phyloP scores from a whole-genome alignment of 2,888 invertebrate species.

The Idaea straminata region DNA sequence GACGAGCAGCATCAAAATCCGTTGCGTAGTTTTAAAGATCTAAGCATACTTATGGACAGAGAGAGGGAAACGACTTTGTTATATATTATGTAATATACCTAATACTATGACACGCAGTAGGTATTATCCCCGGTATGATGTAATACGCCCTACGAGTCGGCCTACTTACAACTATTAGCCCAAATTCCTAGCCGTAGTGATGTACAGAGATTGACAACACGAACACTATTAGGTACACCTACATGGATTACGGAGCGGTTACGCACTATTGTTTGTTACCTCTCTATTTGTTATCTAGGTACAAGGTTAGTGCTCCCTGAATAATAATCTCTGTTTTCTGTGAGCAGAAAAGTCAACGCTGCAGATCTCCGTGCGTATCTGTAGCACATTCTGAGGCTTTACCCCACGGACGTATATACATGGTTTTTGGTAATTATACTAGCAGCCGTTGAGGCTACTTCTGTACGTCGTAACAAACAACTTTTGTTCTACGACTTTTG shows the following conservation, averaged over 20 bases:
- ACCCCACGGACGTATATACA: too few relatives aligned
- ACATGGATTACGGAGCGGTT: background rate
- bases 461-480: too few relatives aligned
- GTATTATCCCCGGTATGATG: background rate
- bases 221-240: background rate
- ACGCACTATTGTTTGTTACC: background rate
- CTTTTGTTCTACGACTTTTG: too few relatives aligned
- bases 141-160: background rate
- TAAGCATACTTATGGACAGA: too few relatives aligned
- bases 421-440: too few relatives aligned
- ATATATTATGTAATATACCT: background rate
- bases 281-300: background rate
- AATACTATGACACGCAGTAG: background rate
- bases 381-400: too few relatives aligned
- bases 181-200: constrained; percentile 2
- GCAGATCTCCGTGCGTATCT: too few relatives aligned
- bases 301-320: background rate
- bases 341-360: too few relatives aligned
- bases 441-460: too few relatives aligned
- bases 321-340: background rate
- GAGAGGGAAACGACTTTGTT: background rate
- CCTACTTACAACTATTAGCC: background rate
- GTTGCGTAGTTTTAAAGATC: too few relatives aligned
- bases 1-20: too few relatives aligned
- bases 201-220: background rate